Evolutionary conservation across 2,113 vertebrate species (phyloP).

Genomic region (Sylvia atricapilla): DNA sequence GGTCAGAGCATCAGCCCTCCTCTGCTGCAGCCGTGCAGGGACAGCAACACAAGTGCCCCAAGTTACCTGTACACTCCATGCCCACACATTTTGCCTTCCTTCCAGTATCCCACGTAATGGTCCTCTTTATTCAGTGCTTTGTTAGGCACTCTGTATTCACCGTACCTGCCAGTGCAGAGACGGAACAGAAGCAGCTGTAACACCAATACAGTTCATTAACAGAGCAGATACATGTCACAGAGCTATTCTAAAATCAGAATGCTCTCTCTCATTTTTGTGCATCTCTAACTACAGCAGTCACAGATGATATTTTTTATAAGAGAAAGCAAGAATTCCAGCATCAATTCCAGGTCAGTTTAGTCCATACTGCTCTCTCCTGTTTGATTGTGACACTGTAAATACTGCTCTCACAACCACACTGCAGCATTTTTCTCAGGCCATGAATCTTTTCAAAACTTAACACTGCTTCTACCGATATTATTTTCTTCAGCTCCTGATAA

Average conservation of each 20-base stretch:
- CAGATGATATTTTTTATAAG: neutral
- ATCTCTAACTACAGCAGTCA: neutral
- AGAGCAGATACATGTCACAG: neutral
- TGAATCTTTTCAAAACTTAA: neutral
- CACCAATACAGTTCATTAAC: neutral
- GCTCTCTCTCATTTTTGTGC: neutral
- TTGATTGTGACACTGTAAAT: neutral
- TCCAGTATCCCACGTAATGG: constrained; percentile 92
- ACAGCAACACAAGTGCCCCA: neutral
- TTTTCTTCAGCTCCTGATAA: neutral
- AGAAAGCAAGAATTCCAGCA: neutral
- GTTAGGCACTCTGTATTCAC: constrained; percentile 86
- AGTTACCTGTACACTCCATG: constrained; percentile 87
- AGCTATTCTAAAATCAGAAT: neutral
- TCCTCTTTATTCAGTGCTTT: constrained; percentile 87
- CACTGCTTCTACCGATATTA: neutral
- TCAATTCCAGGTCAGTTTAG: neutral
- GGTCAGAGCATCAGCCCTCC: neutral
- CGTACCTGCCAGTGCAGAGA: constrained; percentile 76
- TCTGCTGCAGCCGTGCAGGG: neutral
- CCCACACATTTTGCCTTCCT: constrained; percentile 94
- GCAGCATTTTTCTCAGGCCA: neutral
- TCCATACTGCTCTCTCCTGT: neutral
- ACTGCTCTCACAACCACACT: neutral
- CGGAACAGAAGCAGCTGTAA: neutral